phyloP scores from a whole-genome alignment of 2,888 invertebrate species.

The Mimumesa dahlbomi region DNA sequence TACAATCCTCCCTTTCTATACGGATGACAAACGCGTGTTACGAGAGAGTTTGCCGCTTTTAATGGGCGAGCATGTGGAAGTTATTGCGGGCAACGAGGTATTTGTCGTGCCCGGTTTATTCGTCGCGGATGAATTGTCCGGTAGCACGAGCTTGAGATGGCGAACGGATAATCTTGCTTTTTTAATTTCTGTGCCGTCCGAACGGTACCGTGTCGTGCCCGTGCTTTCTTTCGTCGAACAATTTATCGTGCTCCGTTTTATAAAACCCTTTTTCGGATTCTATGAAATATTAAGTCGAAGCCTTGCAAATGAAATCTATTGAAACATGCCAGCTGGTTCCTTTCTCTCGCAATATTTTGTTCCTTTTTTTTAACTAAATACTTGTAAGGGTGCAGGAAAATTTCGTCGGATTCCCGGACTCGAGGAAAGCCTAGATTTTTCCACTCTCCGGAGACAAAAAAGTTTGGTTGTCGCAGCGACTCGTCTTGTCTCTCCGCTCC shows the following conservation, averaged over 20 bases:
- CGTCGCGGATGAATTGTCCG: conserved; percentile 12
- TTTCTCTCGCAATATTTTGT: no score
- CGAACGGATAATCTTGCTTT: conserved; percentile 1
- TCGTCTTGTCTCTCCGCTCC: not conserved
- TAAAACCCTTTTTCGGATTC: no score
- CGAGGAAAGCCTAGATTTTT: not conserved
- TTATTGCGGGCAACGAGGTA: conserved; percentile 7
- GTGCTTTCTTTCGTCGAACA: no score
- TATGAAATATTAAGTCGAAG: no score
- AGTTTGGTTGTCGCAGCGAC: not conserved
- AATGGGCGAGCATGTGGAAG: conserved; percentile 1
- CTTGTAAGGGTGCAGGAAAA: no score
- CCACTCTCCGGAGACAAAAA: not conserved
- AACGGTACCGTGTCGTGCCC: no score
- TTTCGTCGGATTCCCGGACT: no score
- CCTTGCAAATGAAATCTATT: no score
- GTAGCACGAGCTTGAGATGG: not conserved
- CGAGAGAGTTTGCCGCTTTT: not conserved
- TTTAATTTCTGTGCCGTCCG: no score
- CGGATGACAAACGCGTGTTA: conserved; percentile 7
- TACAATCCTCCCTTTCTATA: not conserved
- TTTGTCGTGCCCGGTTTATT: conserved; percentile 3
- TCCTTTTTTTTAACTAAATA: no score
- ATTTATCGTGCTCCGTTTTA: no score
- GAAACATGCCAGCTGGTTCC: no score